Evolutionary conservation across 2,113 vertebrate genomes (phyloP).

Genomic region (Pantherophis guttatus): DNA sequence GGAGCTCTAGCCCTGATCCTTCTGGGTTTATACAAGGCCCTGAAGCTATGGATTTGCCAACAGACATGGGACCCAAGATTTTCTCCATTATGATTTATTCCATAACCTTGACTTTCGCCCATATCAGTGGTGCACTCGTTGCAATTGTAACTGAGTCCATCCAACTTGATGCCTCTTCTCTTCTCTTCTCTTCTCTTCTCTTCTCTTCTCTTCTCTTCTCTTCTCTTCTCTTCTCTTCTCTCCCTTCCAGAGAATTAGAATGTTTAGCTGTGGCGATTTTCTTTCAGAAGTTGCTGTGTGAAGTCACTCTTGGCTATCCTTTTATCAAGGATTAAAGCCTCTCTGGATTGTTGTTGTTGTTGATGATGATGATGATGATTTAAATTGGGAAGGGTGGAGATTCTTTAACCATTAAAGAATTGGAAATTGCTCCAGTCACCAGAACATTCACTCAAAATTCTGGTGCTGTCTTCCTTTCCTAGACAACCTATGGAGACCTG

Average conservation of each 20-base stretch:
- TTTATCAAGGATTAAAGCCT: not conserved
- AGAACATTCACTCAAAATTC: not conserved
- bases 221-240: too few relatives aligned
- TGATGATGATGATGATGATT: not conserved
- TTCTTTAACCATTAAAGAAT: not conserved
- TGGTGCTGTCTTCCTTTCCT: not conserved
- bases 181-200: not conserved
- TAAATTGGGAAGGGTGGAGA: not conserved
- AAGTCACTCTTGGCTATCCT: not conserved
- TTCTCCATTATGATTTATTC: not conserved
- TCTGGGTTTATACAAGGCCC: not conserved
- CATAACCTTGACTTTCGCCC: not conserved
- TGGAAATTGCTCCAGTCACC: not conserved
- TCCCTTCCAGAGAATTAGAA: not conserved
- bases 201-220: too few relatives aligned
- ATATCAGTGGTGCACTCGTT: not conserved
- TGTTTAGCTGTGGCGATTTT: not conserved
- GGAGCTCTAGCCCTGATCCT: not conserved
- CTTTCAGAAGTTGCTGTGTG: not conserved
- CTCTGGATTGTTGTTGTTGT: not conserved
- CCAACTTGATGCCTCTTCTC: not conserved
- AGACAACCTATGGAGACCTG: accelerated
- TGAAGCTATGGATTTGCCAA: not conserved
- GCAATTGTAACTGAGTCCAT: not conserved
- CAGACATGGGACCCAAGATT: not conserved